A percentile compares a stretch with the other conserved stretches of the same genome.
Conservation (phyloP, 35 echinoderm and acorn worm species). For the Stichopus chloronotus region DNA sequence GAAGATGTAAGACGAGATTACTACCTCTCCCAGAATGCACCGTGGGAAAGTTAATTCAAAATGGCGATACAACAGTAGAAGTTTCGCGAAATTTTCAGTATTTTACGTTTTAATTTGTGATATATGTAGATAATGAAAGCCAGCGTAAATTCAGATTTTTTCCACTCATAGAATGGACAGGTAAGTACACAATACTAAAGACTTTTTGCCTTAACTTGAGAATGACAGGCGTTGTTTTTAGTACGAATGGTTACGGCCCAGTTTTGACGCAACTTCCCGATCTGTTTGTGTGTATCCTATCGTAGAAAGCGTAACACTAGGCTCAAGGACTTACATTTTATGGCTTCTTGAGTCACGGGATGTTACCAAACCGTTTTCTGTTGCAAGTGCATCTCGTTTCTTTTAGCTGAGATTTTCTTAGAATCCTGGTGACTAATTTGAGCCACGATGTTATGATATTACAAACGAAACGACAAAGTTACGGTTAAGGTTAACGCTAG, state of each 20-base stretch:
- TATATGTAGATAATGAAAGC: neutral
- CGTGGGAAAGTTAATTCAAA: constrained; percentile 50
- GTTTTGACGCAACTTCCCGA: constrained; percentile 47
- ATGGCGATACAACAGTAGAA: constrained; percentile 35
- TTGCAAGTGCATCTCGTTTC: neutral
- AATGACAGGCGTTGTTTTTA: neutral
- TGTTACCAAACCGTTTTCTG: neutral
- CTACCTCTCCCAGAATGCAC: constrained; percentile 33
- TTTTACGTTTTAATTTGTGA: constrained; percentile 10
- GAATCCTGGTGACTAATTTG: neutral
- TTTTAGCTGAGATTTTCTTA: neutral
- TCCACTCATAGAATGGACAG: neutral
- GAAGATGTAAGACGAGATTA: neutral
- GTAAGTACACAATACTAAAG: neutral
- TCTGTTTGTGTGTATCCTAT: constrained; percentile 30
- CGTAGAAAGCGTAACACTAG: neutral
- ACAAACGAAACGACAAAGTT: neutral
- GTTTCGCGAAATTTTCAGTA: constrained; percentile 46
- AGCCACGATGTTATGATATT: neutral
- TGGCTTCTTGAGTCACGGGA: neutral
- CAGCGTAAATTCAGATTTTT: neutral
- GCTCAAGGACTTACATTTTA: neutral
- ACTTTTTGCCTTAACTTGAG: neutral
- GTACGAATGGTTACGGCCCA: constrained; percentile 18
- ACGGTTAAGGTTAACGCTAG: neutral